Evolutionary conservation across 2,113 vertebrate genomes (phyloP), one percentile per base, ranked within the genome.

Genomic region (Cricetomys ansorgei): DNA sequence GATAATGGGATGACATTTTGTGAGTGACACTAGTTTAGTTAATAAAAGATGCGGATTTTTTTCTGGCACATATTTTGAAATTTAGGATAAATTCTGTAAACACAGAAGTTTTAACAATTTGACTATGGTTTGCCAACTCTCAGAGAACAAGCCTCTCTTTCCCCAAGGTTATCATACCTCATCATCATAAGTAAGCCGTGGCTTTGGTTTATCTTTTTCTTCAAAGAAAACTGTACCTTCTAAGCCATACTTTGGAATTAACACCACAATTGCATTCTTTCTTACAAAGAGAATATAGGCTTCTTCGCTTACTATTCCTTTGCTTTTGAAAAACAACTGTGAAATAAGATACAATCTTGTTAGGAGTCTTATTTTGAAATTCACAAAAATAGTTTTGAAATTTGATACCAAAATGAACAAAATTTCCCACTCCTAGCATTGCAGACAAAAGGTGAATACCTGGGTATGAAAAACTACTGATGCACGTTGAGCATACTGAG

Each of bases 391-490:
- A 57, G 79, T 23, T 73, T 10, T 84, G 76, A 94, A 95, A 55
- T 86, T 27, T 85, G 91, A 77, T 53, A 45, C 34, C 31, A 87
- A 90, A 90, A 64, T 72, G 25, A 31, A 92, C 92, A 17, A 64
- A 91, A 37, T 40, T 88, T 72, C 73, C 48, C 19, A 84, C 62
- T 83, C 27, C 11, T 72, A 59, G 31, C 37, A 77, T 43, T 40
- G 65, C 1, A 29, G 3, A 93, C 2, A 84, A 43, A 94, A 85
- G n/a, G 43, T 37, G 92, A 77, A 55, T 93, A 99, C 99, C 99
- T 99, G 99, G 3, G 99, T 99, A 96, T 99, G 99, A 98, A 99
- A 99, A n/a, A 99, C 99, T 77, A 99, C 99, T 9, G 99, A 99
- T 0, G 99, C 99, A 75, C 99, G 99, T 72, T 99, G 99, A 16